Percentiles rank a stretch among this genome's conserved stretches.
Conservation (phyloP, 2,113 vertebrate genomes). For the Phodopus roborovskii region DNA sequence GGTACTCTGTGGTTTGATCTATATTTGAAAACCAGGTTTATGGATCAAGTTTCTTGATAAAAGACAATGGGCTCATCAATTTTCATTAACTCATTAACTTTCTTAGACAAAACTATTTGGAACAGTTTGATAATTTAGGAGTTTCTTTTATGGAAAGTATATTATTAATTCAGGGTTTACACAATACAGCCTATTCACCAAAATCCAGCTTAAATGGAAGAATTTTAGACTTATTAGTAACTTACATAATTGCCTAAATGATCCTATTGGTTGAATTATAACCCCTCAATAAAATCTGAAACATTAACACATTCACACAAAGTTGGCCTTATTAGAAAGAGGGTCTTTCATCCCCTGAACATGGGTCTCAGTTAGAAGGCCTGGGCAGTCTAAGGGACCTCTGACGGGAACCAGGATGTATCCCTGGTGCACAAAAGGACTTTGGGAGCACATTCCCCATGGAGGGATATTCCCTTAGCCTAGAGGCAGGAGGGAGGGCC, state of each 20-base stretch:
- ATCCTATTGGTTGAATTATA: neutral
- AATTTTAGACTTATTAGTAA: constrained; percentile 8
- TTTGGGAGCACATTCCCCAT: no score
- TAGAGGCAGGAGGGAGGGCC: no score
- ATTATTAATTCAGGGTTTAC: neutral
- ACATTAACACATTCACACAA: neutral
- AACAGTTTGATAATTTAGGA: neutral
- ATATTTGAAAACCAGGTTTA: neutral
- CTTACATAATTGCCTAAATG: neutral
- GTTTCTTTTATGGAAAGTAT: neutral
- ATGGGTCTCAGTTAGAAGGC: no score
- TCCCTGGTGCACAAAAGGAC: no score
- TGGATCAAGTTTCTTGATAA: constrained; percentile 7
- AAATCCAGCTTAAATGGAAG: neutral
- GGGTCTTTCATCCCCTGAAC: neutral
- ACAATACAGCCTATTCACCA: neutral
- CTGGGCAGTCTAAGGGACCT: no score
- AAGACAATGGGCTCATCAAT: constrained; percentile 23
- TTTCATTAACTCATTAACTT: neutral
- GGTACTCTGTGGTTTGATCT: neutral
- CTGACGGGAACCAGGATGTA: no score
- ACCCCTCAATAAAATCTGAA: neutral
- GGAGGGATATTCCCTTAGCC: no score
- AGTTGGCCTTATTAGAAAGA: neutral
- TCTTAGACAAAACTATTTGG: neutral